These are phyloP conservation scores for Yponomeuta plumbellus DNA, from an alignment of 2,888 invertebrate genomes.

Conservation along the genomic window DNA sequence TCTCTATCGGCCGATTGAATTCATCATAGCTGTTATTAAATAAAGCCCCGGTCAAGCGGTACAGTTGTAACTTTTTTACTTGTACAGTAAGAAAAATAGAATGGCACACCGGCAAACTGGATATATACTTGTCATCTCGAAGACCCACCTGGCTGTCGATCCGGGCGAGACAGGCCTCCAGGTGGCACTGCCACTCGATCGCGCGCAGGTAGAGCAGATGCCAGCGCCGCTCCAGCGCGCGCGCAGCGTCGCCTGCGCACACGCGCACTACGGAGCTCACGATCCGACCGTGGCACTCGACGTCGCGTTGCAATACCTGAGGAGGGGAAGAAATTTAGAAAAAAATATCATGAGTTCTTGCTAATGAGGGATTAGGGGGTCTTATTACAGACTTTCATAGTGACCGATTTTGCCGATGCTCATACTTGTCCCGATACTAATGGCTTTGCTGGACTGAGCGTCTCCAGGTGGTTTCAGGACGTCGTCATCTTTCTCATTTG, in stretches of 20 bases:
- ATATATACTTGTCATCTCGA: not conserved
- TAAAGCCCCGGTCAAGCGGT: too few relatives aligned
- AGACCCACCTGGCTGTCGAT: constrained; percentile 73
- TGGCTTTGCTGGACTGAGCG: too few relatives aligned
- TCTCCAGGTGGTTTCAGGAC: too few relatives aligned
- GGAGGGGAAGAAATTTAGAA: constrained; percentile 27
- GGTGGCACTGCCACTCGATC: constrained; percentile 93
- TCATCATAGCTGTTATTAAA: too few relatives aligned
- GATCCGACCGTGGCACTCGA: constrained; percentile 92
- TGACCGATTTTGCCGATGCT: too few relatives aligned
- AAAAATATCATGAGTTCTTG: not conserved
- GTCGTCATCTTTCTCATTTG: too few relatives aligned
- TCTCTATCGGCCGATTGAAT: too few relatives aligned
- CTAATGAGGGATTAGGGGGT: too few relatives aligned
- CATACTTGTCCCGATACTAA: too few relatives aligned
- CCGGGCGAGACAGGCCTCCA: constrained; percentile 86
- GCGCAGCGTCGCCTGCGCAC: constrained; percentile 82
- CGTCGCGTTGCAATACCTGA: constrained; percentile 94
- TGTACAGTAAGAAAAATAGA: not conserved
- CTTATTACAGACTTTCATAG: too few relatives aligned
- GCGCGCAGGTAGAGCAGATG: constrained; percentile 92
- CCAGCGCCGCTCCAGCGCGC: constrained; percentile 90
- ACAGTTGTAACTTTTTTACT: not conserved
- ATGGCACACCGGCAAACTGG: not conserved
- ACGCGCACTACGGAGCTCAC: constrained; percentile 86